Conservation (phyloP, 2,888 invertebrate genomes). For the Cheilosia vulpina region DNA sequence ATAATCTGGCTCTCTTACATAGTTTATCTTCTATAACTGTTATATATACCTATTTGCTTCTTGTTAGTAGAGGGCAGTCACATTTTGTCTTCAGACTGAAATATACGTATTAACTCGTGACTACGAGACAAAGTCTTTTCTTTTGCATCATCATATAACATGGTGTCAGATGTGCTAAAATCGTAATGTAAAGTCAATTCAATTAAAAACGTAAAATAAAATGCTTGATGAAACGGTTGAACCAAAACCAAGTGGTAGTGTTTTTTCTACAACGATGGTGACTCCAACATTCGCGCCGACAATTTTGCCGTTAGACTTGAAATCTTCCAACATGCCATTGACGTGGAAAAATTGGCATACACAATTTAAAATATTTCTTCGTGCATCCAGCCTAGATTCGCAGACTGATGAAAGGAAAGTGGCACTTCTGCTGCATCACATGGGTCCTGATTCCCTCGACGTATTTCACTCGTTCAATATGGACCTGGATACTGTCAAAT, state of each 20-base stretch:
- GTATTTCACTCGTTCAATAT: slow-evolving; percentile 53
- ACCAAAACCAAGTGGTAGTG: neutral
- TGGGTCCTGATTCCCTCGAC: slow-evolving; percentile 37
- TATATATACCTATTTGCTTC: no score
- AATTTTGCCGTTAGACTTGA: slow-evolving; percentile 1
- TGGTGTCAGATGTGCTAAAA: neutral
- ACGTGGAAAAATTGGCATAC: slow-evolving; percentile 20
- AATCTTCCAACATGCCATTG: slow-evolving; percentile 12
- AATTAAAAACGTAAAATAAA: neutral
- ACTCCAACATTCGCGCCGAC: slow-evolving; percentile 5
- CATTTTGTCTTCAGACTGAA: neutral
- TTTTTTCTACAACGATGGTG: neutral
- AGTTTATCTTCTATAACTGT: no score
- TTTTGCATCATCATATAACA: neutral
- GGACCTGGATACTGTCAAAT: slow-evolving; percentile 40
- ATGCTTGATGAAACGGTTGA: neutral
- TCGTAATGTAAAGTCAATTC: neutral
- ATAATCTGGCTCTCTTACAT: no score
- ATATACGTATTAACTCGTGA: neutral
- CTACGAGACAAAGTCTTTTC: neutral
- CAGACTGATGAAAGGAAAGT: slow-evolving; percentile 38
- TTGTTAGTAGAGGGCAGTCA: neutral
- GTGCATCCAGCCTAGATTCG: slow-evolving; percentile 18
- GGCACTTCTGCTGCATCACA: slow-evolving; percentile 52
- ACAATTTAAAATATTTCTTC: slow-evolving; percentile 21